A percentile compares a stretch with the other conserved stretches of the same genome.
phyloP scores from a whole-genome alignment of 2,797 vertebrate species.

The Girardinus metallicus region DNA sequence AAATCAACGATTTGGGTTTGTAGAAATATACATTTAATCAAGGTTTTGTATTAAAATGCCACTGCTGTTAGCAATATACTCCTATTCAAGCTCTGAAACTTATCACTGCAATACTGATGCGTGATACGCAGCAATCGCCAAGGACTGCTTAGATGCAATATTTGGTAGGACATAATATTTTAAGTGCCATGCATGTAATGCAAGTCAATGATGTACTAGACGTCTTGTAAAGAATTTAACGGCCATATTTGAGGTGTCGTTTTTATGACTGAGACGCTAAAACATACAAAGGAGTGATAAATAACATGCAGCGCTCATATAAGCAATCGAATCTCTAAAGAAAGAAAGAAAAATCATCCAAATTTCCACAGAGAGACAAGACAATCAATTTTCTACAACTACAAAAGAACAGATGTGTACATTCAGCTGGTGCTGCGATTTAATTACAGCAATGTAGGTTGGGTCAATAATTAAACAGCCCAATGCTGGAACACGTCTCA shows the following conservation, averaged over 20 bases:
- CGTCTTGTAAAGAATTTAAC: not conserved
- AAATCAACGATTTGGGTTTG: not conserved
- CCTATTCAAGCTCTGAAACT: not conserved
- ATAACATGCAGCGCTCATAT: not conserved
- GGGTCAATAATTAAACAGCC: constrained; percentile 34
- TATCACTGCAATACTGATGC: not conserved
- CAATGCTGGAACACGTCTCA: constrained; percentile 4
- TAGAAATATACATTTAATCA: not conserved
- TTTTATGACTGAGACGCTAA: not conserved
- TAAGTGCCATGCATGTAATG: not conserved
- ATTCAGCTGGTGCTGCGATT: not conserved
- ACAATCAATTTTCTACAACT: not conserved
- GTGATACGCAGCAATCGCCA: not conserved
- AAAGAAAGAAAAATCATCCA: not conserved
- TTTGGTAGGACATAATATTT: not conserved
- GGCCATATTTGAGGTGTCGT: not conserved
- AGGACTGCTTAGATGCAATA: not conserved
- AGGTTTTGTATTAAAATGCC: not conserved
- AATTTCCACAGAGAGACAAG: not conserved
- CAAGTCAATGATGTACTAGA: not conserved
- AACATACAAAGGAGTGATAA: not conserved
- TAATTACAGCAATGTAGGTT: constrained; percentile 10
- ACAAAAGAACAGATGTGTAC: not conserved
- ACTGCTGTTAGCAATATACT: not conserved
- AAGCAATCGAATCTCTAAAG: not conserved